These are phyloP conservation scores for Drosophila paucipuncta DNA, from an alignment of 2,888 invertebrate species.

Conservation along the genomic window DNA sequence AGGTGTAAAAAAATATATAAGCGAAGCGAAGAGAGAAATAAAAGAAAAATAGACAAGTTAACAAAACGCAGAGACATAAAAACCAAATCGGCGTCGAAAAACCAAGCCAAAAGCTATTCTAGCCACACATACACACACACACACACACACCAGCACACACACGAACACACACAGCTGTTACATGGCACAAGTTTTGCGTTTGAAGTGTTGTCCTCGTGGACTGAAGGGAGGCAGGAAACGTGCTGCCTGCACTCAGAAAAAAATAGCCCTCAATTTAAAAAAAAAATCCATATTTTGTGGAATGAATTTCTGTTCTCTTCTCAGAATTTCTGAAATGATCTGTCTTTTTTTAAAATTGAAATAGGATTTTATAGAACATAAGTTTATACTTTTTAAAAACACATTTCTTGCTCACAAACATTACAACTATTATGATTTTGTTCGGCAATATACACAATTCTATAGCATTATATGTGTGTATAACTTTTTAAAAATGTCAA, in stretches of 20 bases:
- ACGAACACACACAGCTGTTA: constrained; percentile 16
- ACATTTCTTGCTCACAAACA: background rate
- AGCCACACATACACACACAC: constrained; percentile 18
- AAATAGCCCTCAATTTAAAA: background rate
- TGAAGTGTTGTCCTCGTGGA: constrained; percentile 16
- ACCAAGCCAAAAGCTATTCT: constrained; percentile 21
- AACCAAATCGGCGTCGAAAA: constrained; percentile 35
- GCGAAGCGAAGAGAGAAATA: background rate
- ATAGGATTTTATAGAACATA: background rate
- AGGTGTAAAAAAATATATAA: constrained; percentile 14
- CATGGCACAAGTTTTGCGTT: constrained; percentile 28
- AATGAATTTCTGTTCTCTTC: background rate
- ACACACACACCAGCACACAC: constrained; percentile 5
- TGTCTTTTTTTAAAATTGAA: background rate
- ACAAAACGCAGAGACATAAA: constrained; percentile 33
- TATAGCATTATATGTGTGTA: background rate
- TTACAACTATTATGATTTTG: no score
- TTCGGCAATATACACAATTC: no score
- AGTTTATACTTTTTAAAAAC: background rate
- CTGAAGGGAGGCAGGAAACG: background rate
- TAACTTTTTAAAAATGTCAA: background rate
- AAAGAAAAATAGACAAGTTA: constrained; percentile 16
- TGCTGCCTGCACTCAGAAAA: background rate
- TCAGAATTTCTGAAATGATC: background rate
- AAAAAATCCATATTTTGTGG: background rate